phyloP scores from a whole-genome alignment of 2,888 invertebrate genomes.

The Melieria omissa region DNA sequence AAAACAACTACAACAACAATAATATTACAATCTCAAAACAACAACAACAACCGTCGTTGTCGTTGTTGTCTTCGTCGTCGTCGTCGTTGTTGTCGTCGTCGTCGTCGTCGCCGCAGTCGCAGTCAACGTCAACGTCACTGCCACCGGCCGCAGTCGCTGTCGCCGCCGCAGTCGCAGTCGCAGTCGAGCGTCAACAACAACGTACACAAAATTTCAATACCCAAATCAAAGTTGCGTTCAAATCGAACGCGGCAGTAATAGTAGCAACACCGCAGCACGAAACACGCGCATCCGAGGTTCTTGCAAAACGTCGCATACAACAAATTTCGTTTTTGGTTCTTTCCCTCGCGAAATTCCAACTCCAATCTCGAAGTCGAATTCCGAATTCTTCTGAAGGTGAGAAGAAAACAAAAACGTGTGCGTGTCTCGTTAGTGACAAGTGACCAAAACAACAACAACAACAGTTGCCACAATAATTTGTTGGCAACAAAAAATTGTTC shows the following conservation, averaged over 20 bases:
- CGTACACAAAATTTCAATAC: slow-evolving; percentile 42
- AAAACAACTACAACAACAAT: slow-evolving; percentile 19
- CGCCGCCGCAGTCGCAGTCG: slow-evolving; percentile 23
- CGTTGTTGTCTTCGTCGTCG: slow-evolving; percentile 12
- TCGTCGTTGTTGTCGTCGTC: slow-evolving; percentile 7
- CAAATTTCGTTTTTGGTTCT: slow-evolving; percentile 21
- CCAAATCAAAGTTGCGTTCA: slow-evolving; percentile 64
- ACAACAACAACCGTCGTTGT: slow-evolving; percentile 21
- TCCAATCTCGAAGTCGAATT: not conserved
- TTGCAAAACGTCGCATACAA: slow-evolving; percentile 13
- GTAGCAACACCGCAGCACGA: slow-evolving; percentile 58
- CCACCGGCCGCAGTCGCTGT: slow-evolving; percentile 8
- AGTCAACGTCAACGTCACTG: slow-evolving; percentile 9
- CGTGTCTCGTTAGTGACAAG: slow-evolving; percentile 4
- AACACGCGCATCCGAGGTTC: slow-evolving; percentile 33
- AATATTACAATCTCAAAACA: slow-evolving; percentile 39
- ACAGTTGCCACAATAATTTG: not conserved
- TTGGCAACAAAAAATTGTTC: not conserved
- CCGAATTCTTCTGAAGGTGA: no score
- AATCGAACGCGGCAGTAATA: slow-evolving; percentile 64
- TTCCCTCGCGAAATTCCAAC: slow-evolving; percentile 30
- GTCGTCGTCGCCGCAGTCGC: slow-evolving; percentile 14
- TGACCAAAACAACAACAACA: not conserved
- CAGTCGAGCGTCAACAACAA: slow-evolving; percentile 28
- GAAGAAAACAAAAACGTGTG: no score